Conservation (phyloP, 2,797 vertebrate species). For the Neosalanx taihuensis region DNA sequence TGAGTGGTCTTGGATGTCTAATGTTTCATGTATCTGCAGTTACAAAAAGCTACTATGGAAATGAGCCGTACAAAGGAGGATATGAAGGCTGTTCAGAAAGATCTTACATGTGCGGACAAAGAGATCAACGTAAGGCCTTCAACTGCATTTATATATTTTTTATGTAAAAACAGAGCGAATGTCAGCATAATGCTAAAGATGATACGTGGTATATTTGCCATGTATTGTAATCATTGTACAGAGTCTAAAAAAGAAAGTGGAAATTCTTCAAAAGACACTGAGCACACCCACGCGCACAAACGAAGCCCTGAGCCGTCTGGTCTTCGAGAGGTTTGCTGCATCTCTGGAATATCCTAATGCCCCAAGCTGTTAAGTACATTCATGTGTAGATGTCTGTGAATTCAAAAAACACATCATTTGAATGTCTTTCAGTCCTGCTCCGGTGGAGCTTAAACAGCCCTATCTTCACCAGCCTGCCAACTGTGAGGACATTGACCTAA, state of each 20-base stretch:
- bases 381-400: too few relatives aligned
- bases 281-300: conserved; percentile 84
- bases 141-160: not conserved
- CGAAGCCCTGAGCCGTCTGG: conserved; percentile 82
- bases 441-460: conserved; percentile 79
- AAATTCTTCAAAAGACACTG: conserved; percentile 88
- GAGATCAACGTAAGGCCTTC: conserved; percentile 81
- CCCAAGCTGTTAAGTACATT: not conserved
- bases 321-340: conserved; percentile 83
- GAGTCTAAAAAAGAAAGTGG: conserved; percentile 94
- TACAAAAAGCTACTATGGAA: conserved; percentile 77
- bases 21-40: conserved; percentile 61
- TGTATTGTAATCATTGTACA: conserved; percentile 44
- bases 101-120: conserved; percentile 85
- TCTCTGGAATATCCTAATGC: not conserved
- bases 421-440: conserved; percentile 75
- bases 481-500: conserved; percentile 82
- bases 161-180: not conserved
- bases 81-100: conserved; percentile 82
- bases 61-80: conserved; percentile 78
- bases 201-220: conserved; percentile 4
- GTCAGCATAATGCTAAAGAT: too few relatives aligned
- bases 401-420: not conserved
- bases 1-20: not conserved
- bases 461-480: conserved; percentile 70